Base-by-base conservation (phyloP, 2,797 vertebrate genomes). In the Alca torda region DNA sequence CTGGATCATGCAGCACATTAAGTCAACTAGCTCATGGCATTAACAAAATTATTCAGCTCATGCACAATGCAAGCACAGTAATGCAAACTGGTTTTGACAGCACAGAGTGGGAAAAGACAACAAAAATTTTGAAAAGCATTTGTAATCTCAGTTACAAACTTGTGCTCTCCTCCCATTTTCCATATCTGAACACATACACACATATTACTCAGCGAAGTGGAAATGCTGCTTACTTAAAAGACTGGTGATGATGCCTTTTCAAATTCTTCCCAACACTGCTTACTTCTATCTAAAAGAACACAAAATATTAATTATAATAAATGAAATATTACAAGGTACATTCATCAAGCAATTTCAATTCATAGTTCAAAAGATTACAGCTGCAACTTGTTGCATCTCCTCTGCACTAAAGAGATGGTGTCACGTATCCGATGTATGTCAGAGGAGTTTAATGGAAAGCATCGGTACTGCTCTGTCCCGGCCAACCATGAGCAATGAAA, bases 191-290 rank as follows among this genome's bases (percentile, higher is more conserved):
- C 14, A 65, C 19, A 35, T 1, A 33, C 9, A 56, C n/a, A 74
- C 18, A 19, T 16, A 84, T 20, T 61, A 56, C 63, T 82, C n/a
- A 53, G 50, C 37, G 73, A 69, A 77, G 53, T n/a, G 23, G 25
- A 84, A 70, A 72, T 6, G 5, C 6, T 68, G 78, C 98, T 98
- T 98, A 98, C 98, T 4, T 98, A 93, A 98, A 98, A 67, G 96
- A 97, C 43, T 98, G 98, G 94, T 97, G 97, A 63, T 93, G 95
- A 65, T 84, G 64, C 46, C 72, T 96, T 93, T 95, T 94, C 97
- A 98, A 95, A 82, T 98, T 97, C 92, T 96, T 97, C 69, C 97
- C 98, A 69, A 93, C 50, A 61, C 56, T 97, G 87, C 95, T 92
- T 82, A 97, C 94, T 57, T 98, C 97, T 11, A 98, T 97, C 98